Evolutionary conservation across 2,113 vertebrate species (phyloP).

Genomic region (Lampris megalopsis): DNA sequence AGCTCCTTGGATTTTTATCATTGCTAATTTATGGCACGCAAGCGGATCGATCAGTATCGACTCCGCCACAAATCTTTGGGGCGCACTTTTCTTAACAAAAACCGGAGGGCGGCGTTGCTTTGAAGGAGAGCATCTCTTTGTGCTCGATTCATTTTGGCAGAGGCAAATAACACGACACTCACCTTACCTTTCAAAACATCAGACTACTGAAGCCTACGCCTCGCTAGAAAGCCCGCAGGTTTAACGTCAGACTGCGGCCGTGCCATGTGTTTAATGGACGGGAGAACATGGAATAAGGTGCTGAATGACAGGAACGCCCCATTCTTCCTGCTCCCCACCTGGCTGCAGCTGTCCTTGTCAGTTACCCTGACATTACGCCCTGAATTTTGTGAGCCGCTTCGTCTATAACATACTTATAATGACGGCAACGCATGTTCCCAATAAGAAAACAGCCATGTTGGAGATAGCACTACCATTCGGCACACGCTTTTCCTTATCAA

Average conservation of each 20-base stretch:
- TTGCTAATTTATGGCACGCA: constrained; percentile 24
- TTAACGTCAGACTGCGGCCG: constrained; percentile 32
- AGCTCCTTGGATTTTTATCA: constrained; percentile 17
- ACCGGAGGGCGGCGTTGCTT: constrained; percentile 48
- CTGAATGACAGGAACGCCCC: constrained; percentile 58
- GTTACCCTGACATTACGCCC: constrained; percentile 18
- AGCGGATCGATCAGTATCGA: constrained; percentile 8
- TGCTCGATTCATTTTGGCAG: constrained; percentile 54
- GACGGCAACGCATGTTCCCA: constrained; percentile 9
- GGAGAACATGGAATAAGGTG: constrained; percentile 21
- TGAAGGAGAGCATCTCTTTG: constrained; percentile 66
- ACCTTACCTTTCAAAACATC: constrained; percentile 1
- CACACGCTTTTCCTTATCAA: constrained; percentile 52
- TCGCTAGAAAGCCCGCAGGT: no score
- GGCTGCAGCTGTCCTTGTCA: constrained; percentile 66
- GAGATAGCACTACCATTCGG: constrained; percentile 27
- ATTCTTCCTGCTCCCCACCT: constrained; percentile 65
- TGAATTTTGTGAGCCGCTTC: constrained; percentile 3
- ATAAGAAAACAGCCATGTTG: constrained; percentile 23
- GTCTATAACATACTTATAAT: neutral
- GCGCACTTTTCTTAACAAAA: constrained; percentile 62
- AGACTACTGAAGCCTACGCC: neutral
- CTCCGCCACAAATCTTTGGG: constrained; percentile 18
- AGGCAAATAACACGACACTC: neutral
- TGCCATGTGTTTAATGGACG: neutral